Base-by-base conservation (phyloP, 2,888 invertebrate genomes). In the Malacosoma neustria region DNA sequence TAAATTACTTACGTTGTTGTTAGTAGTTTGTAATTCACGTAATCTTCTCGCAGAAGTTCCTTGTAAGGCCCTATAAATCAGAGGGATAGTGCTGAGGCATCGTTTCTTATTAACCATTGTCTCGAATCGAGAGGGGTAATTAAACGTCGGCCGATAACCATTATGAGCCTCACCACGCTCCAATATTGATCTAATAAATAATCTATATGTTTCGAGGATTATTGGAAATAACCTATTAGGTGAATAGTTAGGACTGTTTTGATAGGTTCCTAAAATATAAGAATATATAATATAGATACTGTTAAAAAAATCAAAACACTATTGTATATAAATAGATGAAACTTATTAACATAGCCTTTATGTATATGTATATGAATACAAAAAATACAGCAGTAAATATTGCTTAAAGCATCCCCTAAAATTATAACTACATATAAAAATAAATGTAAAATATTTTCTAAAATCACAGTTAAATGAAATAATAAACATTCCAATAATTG, bases 31-130 rank as follows among this genome's bases (percentile, higher is more conserved):
- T 67, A 74, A 70, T 70, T 70, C 70, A 69, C 66, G 57, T 73
- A 74, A 75, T 75, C 72, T 72, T 64, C 47, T 54, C 48, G 54
- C 48, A 45, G 58, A 59, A 72, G 74, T 22, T 22, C 22, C 64
- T 72, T 72, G 61, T 61, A 71, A 65, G 65, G 63, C 59, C 58
- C 65, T 53, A 79, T 82, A 82, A 80, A 82, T 82, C 82, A 79
- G 46, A 49, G 46, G 61, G 63, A 71, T 72, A 71, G 72, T 73
- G 71, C 63, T 72, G 69, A 72, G 68, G 58, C 65, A 63, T 60
- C 69, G 72, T 72, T 82, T 84, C 84, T 85, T 85, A 84, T 76
- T 77, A 82, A 72, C 77, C 72, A 81, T 82, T 79, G 82, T 82
- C 77, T 77, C 63, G 60, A 61, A 65, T 71, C 60, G 67, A 63